Evolutionary conservation across 2,888 invertebrate species (phyloP), one percentile per base, ranked within the genome.

Genomic region (Agriopis aurantiaria): DNA sequence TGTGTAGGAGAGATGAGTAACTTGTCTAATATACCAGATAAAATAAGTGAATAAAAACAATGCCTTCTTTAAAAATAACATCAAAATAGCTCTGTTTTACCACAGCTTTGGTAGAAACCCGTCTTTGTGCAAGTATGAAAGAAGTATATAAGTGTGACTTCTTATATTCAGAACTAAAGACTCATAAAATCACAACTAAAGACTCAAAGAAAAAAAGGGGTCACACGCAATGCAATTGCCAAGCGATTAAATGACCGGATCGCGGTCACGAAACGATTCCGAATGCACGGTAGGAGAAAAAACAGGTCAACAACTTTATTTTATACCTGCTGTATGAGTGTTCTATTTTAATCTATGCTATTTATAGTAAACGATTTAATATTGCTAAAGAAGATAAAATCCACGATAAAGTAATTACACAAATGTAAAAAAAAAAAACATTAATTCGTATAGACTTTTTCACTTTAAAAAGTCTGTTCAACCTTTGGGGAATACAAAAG

Each of bases 211-310:
- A 61, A 61, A n/a, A 62, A 62, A 41, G 45, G 62, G 62, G 62
- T 53, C 62, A 62, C 62, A 62, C 62, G 62, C 62, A 62, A 62
- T 53, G 53, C 62, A 62, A 62, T 62, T 53, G 12, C 62, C 10
- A 46, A 53, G 45, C 58, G 46, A 58, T 53, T 23, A 62, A 61
- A 61, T 45, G 53, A 23, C 46, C 33, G 45, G n/a, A 45, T 55
- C 46, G 45, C 8, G 52, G 52, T 53, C 62, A 53, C 52, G 62
- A 45, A 23, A 53, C 46, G 23, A 46, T 33, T 62, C 23, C 10
- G 43, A 46, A 33, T 53, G 23, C 23, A 45, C 8, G n/a, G 53
- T 53, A 1, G 17, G 52, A 23, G 62, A 62, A 62, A 56, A 53
- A 78, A 60, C 43, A 41, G 51, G 51, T 10, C 61, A 52, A 62